Conservation (phyloP, 2,888 invertebrate species). For the Trilocha varians region DNA sequence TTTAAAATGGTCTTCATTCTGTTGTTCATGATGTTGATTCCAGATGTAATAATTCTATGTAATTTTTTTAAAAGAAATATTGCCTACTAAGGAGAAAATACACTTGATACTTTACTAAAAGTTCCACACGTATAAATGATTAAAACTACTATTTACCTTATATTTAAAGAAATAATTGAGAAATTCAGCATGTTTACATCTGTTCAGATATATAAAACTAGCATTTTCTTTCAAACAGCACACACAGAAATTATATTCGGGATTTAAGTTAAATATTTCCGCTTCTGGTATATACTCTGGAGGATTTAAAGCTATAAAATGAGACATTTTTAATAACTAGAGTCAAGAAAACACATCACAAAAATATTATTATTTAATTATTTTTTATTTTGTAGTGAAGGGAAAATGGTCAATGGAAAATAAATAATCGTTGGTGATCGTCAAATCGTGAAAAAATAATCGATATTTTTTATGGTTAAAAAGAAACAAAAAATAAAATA, state of each 20-base stretch:
- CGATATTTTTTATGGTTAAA: too few relatives aligned
- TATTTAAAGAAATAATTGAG: constrained; percentile 3
- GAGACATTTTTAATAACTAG: constrained; percentile 1
- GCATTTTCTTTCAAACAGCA: constrained; percentile 5
- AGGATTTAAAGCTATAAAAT: constrained; percentile 3
- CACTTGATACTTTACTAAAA: too few relatives aligned
- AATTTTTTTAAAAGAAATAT: too few relatives aligned
- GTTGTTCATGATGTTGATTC: too few relatives aligned
- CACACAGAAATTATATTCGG: constrained; percentile 1
- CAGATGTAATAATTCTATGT: too few relatives aligned
- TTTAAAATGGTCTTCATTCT: too few relatives aligned
- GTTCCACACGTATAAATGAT: background rate
- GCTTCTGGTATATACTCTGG: background rate
- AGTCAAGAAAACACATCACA: background rate
- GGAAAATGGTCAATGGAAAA: too few relatives aligned
- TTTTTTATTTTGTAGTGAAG: background rate
- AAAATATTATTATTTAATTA: background rate
- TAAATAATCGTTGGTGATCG: too few relatives aligned
- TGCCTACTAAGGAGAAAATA: too few relatives aligned
- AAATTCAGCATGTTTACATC: constrained; percentile 4
- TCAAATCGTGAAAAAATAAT: too few relatives aligned
- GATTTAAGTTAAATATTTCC: background rate
- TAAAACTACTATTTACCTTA: background rate
- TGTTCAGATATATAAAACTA: constrained; percentile 1
- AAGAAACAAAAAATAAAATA: too few relatives aligned